A percentile compares a stretch with the other conserved stretches of the same genome.
Evolutionary conservation across 2,797 vertebrate species (phyloP).

Genomic region (Morus bassanus): DNA sequence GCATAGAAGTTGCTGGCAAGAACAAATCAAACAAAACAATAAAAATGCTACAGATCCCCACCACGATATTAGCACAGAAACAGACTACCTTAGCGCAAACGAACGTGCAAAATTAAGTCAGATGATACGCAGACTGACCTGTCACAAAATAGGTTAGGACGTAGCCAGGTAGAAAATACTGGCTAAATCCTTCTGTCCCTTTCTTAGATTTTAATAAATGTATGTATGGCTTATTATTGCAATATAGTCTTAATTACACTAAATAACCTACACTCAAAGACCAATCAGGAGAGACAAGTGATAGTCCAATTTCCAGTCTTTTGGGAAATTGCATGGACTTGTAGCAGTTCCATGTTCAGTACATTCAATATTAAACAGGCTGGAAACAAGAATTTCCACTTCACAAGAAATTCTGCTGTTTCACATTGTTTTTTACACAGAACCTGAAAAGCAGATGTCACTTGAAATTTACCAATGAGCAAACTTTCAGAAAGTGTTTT

Average conservation of each 20-base stretch:
- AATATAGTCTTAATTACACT: neutral
- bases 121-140: neutral
- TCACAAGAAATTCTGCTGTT: neutral
- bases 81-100: neutral
- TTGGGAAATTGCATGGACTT: neutral
- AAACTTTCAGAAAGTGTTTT: neutral
- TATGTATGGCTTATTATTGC: neutral
- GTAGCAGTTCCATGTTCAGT: neutral
- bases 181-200: neutral
- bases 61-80: neutral
- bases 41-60: neutral
- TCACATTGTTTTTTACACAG: neutral
- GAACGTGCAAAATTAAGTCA: neutral
- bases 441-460: neutral
- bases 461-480: neutral
- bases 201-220: neutral
- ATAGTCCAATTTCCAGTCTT: neutral
- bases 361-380: neutral
- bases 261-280: neutral
- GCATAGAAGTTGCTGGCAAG: neutral
- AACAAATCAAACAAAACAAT: neutral
- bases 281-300: neutral
- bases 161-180: neutral
- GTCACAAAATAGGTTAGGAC: neutral
- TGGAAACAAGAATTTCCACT: neutral